Base-by-base conservation (phyloP, 2,888 invertebrate genomes). In the Lysandra coridon region DNA sequence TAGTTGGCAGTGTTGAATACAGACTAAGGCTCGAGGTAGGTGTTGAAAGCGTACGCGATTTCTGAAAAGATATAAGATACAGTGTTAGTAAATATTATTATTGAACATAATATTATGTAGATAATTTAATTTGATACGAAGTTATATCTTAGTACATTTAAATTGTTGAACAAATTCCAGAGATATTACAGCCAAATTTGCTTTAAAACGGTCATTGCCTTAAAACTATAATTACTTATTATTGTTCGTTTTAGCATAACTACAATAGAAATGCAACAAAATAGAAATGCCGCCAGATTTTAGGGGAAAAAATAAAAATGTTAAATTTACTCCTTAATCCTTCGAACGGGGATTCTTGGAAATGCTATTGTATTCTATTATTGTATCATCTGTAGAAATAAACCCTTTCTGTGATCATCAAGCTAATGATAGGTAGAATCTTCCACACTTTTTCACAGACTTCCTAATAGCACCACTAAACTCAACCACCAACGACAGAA, bases 1-100 rank as follows among this genome's bases (percentile, higher is more conserved):
- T 90, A 85, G 82, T 92, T 92, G 93, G 93, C 94, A 94, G 94
- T 93, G 91, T 87, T 88, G 87, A 89, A 86, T 91, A 90, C 87
- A 89, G 88, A 86, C 87, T 89, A 89, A 90, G 86, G 87, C 88
- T 88, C 85, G 84, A 85, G 85, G 85, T 87, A 87, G 86, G 87
- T 88, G 84, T 84, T 83, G 81, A 83, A 83, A 84, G 83, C 84
- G 83, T 82, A 83, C 84, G 85, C 84, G 84, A 85, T 85, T 89
- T 89, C 93, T 94, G 93, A 82, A 92, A 93, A 83, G 80, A 84
- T 85, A 85, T 80, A 85, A 83, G 84, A 79, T 60, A 33, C n/a
- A 69, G 62, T 10, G 49, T 80, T 79, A 80, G 60, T 64, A 64
- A 49, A 10, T 49, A 12, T 49, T 0, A 44, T 44, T 37, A 49